Percentiles rank a stretch among this genome's conserved stretches.
Evolutionary conservation across 2,888 invertebrate genomes (phyloP).

Genomic region (Megamerina dolium): DNA sequence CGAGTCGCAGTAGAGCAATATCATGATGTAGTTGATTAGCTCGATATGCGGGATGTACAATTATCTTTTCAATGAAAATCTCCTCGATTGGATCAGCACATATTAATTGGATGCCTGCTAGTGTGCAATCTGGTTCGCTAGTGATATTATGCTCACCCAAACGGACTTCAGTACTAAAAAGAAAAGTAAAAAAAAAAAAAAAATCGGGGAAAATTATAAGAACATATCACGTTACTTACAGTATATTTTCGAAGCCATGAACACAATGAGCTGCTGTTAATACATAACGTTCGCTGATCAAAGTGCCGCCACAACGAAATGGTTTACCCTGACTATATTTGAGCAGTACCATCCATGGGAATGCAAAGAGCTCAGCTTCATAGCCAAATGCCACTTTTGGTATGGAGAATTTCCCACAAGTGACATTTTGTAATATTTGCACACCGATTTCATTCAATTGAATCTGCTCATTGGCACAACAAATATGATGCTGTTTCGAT

Average conservation of each 20-base stretch:
- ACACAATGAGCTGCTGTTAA: slow-evolving; percentile 46
- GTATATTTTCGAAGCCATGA: no score
- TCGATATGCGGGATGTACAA: slow-evolving; percentile 54
- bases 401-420: slow-evolving; percentile 55
- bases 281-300: slow-evolving; percentile 36
- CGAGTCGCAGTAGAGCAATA: slow-evolving; percentile 54
- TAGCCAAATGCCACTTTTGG: slow-evolving; percentile 59
- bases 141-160: slow-evolving; percentile 47
- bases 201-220: no score
- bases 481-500: no score
- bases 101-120: slow-evolving; percentile 17
- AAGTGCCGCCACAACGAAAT: slow-evolving; percentile 45
- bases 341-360: slow-evolving; percentile 71
- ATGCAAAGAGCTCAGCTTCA: slow-evolving; percentile 57
- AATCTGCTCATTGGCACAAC: neutral
- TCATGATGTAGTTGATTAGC: slow-evolving; percentile 50
- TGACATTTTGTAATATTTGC: slow-evolving; percentile 22
- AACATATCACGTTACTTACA: slow-evolving; percentile 20
- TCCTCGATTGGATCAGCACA: slow-evolving; percentile 49
- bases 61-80: slow-evolving; percentile 35
- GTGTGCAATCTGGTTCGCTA: slow-evolving; percentile 37
- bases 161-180: slow-evolving; percentile 42
- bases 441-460: slow-evolving; percentile 20
- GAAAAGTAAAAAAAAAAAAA: no score
- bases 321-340: slow-evolving; percentile 49